Base-by-base conservation (phyloP, 2,888 invertebrate genomes). In the Lymantria monacha region DNA sequence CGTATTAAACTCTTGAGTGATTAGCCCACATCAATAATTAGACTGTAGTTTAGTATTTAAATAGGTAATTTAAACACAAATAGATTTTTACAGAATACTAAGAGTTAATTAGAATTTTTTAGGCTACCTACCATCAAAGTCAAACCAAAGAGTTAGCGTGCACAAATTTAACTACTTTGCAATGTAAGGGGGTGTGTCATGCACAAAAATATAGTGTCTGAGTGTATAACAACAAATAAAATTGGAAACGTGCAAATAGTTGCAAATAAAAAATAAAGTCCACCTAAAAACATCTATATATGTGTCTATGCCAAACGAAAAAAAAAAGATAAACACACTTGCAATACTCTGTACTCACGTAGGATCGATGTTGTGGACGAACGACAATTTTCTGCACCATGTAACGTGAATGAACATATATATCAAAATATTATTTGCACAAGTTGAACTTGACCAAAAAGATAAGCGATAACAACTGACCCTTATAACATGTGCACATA, bases 321-420 rank as follows among this genome's bases (percentile, higher is more conserved):
- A 38, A 38, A 48, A 14, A 49, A n/a, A 46, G 7, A 36, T 14
- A 44, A 12, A 30, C 48, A 53, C 56, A 51, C 53, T 62, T 49
- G 53, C 61, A 55, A 30, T 30, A 53, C 57, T 51, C 48, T 59
- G 66, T 87, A 91, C 90, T 91, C 81, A 91, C 90, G 80, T 72
- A 51, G 88, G 86, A 67, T 87, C 87, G 78, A 88, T 70, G 84
- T 90, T 89, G 85, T 89, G 89, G 76, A 85, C 89, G 86, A 89
- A 91, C 71, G 91, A 91, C 74, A 79, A 89, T 66, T 74, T 77
- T 72, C 90, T 86, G 87, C 86, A 79, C 80, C 85, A 85, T 85
- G 81, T 70, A 84, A 81, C 63, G 72, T 69, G 69, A 76, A 78
- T 57, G 72, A 69, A 73, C 40, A 63, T 41, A 58, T 41, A 49